Conservation (phyloP, 2,888 invertebrate genomes). For the Lasioglossum malachurum region DNA sequence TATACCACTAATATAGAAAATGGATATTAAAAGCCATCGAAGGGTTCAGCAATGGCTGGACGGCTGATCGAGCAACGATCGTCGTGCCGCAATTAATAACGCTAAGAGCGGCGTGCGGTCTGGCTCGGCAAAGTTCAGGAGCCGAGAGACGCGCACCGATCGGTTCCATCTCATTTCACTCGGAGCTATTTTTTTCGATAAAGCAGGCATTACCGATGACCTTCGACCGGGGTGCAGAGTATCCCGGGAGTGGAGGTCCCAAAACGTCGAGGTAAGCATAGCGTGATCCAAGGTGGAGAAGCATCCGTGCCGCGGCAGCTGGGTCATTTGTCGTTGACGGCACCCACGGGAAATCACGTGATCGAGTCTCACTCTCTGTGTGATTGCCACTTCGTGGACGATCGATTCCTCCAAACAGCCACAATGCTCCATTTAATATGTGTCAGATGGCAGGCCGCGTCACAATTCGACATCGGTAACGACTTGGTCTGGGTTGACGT, state of each 20-base stretch:
- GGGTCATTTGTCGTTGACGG: conserved; percentile 81
- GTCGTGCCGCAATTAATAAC: conserved; percentile 2
- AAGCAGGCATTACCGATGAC: conserved; percentile 44
- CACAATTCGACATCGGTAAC: conserved; percentile 58
- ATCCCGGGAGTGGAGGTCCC: conserved; percentile 29
- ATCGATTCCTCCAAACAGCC: conserved; percentile 76
- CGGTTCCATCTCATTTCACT: conserved; percentile 32
- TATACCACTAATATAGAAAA: background rate
- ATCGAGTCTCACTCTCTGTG: conserved; percentile 78
- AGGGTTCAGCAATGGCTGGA: background rate
- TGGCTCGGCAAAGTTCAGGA: background rate
- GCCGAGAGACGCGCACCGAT: background rate
- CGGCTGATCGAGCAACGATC: background rate
- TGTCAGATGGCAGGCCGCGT: conserved; percentile 49
- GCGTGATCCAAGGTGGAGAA: conserved; percentile 57
- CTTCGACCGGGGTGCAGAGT: conserved; percentile 42
- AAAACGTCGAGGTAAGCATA: conserved; percentile 54
- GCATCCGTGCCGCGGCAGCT: conserved; percentile 67
- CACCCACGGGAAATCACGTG: conserved; percentile 83
- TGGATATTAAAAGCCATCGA: background rate
- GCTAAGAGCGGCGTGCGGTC: background rate
- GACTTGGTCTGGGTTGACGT: background rate
- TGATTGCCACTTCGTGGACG: conserved; percentile 81
- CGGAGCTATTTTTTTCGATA: conserved; percentile 27
- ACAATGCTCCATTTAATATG: conserved; percentile 78